These are phyloP conservation scores for Anthopleura xanthogrammica DNA, from an alignment of 92 coral and sea anemone genomes.

Conservation along the genomic window DNA sequence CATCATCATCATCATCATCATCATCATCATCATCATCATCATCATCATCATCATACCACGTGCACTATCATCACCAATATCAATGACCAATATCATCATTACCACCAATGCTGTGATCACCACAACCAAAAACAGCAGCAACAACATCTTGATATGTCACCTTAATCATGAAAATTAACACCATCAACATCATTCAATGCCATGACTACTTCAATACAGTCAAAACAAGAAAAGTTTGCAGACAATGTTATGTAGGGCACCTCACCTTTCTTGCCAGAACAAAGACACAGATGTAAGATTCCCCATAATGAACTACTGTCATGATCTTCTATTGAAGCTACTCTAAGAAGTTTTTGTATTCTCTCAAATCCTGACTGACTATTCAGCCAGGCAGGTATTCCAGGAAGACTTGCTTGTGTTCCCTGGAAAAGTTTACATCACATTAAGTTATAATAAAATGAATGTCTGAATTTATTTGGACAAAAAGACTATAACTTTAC, in stretches of 20 bases:
- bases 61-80: too few species aligned
- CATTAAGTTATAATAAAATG: background rate
- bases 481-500: constrained; percentile 2
- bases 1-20: too few species aligned
- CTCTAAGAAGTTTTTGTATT: constrained; percentile 29
- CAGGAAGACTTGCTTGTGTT: constrained; percentile 27
- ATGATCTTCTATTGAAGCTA: background rate
- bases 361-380: constrained; percentile 43
- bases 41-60: too few species aligned
- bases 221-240: too few species aligned
- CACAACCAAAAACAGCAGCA: too few species aligned
- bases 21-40: too few species aligned
- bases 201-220: background rate
- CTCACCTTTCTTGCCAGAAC: constrained; percentile 9
- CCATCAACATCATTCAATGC: background rate
- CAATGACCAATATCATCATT: too few species aligned
- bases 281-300: constrained; percentile 21
- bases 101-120: too few species aligned
- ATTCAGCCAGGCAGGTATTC: constrained; percentile 48
- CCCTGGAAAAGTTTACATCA: constrained; percentile 23
- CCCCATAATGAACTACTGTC: constrained; percentile 19
- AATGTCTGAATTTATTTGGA: background rate
- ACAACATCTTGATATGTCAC: too few species aligned
- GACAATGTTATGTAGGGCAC: background rate
- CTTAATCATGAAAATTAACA: background rate